These are phyloP conservation scores for Lophius americanus DNA, from an alignment of 2,797 vertebrate genomes.

Conservation along the genomic window DNA sequence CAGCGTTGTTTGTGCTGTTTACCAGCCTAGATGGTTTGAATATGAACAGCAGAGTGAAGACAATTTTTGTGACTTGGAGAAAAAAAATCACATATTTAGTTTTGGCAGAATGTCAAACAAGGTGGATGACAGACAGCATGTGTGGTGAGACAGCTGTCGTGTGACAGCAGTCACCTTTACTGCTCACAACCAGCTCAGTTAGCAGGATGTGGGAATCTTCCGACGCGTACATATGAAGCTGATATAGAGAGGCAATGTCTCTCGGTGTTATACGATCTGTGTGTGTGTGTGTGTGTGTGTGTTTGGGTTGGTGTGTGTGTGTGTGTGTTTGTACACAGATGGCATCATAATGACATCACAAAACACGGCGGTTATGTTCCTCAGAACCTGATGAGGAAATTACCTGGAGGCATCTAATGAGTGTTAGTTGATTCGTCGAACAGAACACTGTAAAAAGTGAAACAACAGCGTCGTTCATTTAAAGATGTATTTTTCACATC, in stretches of 20 bases:
- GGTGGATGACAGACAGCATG: too few relatives aligned
- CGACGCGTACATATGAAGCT: neutral
- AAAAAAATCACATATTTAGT: too few relatives aligned
- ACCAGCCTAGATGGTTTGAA: too few relatives aligned
- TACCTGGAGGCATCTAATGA: conserved; percentile 59
- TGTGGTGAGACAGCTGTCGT: conserved; percentile 18
- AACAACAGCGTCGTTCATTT: too few relatives aligned
- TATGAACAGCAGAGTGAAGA: too few relatives aligned
- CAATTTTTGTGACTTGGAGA: too few relatives aligned
- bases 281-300: conserved; percentile 21
- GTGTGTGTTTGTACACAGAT: conserved; percentile 72
- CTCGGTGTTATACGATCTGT: conserved; percentile 61
- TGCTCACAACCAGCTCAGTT: conserved; percentile 34
- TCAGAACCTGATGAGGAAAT: conserved; percentile 67
- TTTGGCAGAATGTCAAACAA: too few relatives aligned
- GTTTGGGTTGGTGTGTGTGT: conserved; percentile 28
- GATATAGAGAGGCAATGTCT: conserved; percentile 56
- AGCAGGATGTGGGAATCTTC: conserved; percentile 5
- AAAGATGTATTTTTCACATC: too few relatives aligned
- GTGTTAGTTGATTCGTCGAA: conserved; percentile 67
- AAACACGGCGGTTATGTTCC: conserved; percentile 74
- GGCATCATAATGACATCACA: conserved; percentile 78
- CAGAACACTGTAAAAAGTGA: conserved; percentile 16
- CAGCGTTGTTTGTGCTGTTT: too few relatives aligned
- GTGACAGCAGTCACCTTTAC: conserved; percentile 44